These are phyloP conservation scores for Lypha dubia DNA, from an alignment of 2,888 invertebrate species.

Conservation along the genomic window DNA sequence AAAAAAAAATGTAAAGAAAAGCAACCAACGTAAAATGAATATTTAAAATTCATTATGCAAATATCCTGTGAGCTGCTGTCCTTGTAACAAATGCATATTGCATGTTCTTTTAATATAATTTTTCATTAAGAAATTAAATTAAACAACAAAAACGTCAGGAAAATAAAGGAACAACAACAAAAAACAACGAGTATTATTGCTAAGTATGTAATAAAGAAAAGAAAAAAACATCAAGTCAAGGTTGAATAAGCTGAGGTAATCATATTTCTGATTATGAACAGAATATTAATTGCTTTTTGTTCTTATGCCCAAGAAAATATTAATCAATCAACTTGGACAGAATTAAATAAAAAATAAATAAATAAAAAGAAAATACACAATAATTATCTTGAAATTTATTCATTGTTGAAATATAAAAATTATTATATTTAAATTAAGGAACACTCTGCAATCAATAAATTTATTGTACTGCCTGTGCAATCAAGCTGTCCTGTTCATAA, in stretches of 20 bases:
- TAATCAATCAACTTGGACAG: conserved; percentile 17
- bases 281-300: conserved; percentile 35
- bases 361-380: too few relatives aligned
- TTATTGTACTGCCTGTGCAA: too few relatives aligned
- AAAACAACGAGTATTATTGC: too few relatives aligned
- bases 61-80: conserved; percentile 54
- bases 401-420: too few relatives aligned
- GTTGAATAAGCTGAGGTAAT: conserved; percentile 21
- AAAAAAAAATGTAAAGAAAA: too few relatives aligned
- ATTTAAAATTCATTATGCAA: conserved; percentile 72
- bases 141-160: conserved; percentile 15
- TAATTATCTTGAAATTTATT: not conserved
- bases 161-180: not conserved
- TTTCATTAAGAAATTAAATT: conserved; percentile 40
- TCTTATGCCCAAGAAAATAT: conserved; percentile 11
- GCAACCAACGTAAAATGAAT: conserved; percentile 59
- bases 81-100: conserved; percentile 64
- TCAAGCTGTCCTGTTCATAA: too few relatives aligned
- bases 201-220: not conserved
- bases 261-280: conserved; percentile 10
- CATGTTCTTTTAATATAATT: conserved; percentile 31
- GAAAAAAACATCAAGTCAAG: conserved; percentile 9
- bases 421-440: too few relatives aligned
- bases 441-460: too few relatives aligned
- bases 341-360: too few relatives aligned